Conservation (phyloP, 2,797 vertebrate genomes). For the Crenichthys baileyi region DNA sequence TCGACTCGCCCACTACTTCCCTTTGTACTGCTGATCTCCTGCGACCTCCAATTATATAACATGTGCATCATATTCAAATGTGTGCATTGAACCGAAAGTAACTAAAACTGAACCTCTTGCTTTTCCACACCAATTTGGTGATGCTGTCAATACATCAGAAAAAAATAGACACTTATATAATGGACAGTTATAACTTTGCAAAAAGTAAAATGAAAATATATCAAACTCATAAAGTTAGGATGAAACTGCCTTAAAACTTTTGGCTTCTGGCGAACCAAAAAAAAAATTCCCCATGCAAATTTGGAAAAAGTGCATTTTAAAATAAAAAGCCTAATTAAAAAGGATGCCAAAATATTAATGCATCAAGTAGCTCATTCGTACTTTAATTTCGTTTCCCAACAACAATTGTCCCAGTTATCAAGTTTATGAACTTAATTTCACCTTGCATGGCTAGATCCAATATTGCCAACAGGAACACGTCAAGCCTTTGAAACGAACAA, state of each 20-base stretch:
- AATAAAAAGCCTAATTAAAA: background rate
- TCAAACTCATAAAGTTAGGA: too few species aligned
- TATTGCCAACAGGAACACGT: conserved; percentile 54
- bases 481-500: conserved; percentile 60
- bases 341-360: background rate
- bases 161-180: background rate
- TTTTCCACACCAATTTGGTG: background rate
- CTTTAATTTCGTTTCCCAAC: background rate
- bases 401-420: conserved; percentile 22
- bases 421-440: conserved; percentile 71
- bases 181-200: background rate
- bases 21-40: background rate
- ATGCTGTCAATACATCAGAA: background rate
- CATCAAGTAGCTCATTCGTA: background rate
- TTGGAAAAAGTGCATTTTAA: too few species aligned
- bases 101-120: background rate
- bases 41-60: background rate
- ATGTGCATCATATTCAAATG: background rate
- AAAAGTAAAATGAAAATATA: too few species aligned
- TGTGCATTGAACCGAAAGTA: background rate
- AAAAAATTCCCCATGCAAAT: too few species aligned
- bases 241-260: too few species aligned
- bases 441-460: conserved; percentile 44
- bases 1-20: background rate
- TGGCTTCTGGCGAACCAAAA: too few species aligned